Base-by-base conservation (phyloP, 2,797 vertebrate genomes). In the Columba guinea region DNA sequence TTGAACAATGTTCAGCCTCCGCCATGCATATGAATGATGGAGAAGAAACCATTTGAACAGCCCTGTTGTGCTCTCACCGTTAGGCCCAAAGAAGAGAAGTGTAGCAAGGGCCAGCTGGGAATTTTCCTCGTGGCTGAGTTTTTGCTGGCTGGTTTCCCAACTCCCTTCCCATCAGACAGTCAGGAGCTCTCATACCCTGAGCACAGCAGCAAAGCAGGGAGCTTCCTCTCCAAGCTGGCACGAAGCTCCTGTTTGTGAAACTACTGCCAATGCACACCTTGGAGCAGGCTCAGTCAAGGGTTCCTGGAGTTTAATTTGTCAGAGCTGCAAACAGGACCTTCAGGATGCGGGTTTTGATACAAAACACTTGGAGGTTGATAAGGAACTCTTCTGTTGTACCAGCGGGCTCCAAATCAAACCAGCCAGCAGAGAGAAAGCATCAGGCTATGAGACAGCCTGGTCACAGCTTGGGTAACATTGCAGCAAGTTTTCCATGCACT, bases 371-470 rank as follows among this genome's bases (percentile, higher is more conserved):
- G 48, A 81, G 35, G 9, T 7, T 55, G n/a, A 39, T 56, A 73
- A 67, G 30, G 21, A 73, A 76, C 13, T 34, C 11, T 76, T 48
- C 17, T 52, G 1, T 27, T 39, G 4, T 60, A 76, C 10, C 26
- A 71, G 37, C 68, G 51, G 19, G 26, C 8, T 91, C 69, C 67
- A 49, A 58, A 78, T 65, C n/a, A 90, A 81, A 59, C 11, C 12
- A 76, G 8, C 13, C 27, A 76, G 12, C 27, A 59, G 21, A 7
- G 9, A 73, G 7, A 77, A 90, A 46, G 2, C 2, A 16, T 35
- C 0, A 0, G 8, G 23, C 12, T 76, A 1, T 34, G 12, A 63
- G 24, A 56, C 27, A 83, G 26, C 13, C 24, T 70, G 37, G 9
- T 52, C 37, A 46, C 26, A 84, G 6, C 15, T 69, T 19, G 37